Conservation (phyloP, 1,140 invertebrate genomes). For the Drosophila chauvacae region DNA sequence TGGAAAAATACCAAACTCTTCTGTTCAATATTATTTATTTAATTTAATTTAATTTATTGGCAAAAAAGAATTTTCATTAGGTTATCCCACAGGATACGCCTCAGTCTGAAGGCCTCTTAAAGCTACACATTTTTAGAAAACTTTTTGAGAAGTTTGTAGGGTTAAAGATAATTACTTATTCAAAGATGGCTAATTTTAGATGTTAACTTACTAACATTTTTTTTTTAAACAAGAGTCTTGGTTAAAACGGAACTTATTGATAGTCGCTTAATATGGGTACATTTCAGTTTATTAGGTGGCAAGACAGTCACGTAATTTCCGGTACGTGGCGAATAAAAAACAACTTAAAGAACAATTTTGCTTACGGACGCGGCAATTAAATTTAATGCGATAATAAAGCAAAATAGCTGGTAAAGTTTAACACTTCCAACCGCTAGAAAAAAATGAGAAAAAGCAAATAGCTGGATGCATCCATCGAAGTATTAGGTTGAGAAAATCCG, state of each 20-base stretch:
- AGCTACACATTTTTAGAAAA: too few species aligned
- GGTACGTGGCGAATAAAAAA: neutral
- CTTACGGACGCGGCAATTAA: slow-evolving; percentile 45
- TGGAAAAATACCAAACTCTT: neutral
- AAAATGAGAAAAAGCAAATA: neutral
- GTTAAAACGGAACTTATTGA: neutral
- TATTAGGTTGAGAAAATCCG: slow-evolving; percentile 5
- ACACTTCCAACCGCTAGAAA: neutral
- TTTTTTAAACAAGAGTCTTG: too few species aligned
- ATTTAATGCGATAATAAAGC: slow-evolving; percentile 5
- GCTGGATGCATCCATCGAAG: slow-evolving; percentile 8
- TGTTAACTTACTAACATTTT: neutral
- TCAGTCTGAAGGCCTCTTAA: too few species aligned
- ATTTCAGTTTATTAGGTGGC: slow-evolving; percentile 54
- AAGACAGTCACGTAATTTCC: slow-evolving; percentile 39
- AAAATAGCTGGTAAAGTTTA: neutral
- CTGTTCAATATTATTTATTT: neutral
- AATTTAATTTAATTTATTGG: neutral
- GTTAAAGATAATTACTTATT: neutral
- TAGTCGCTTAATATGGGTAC: slow-evolving; percentile 29
- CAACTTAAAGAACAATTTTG: slow-evolving; percentile 30
- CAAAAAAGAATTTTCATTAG: neutral
- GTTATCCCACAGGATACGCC: too few species aligned
- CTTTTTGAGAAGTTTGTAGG: too few species aligned
- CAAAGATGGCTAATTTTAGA: neutral